Evolutionary conservation across 2,888 invertebrate genomes (phyloP).

Genomic region (Doris montereyensis): DNA sequence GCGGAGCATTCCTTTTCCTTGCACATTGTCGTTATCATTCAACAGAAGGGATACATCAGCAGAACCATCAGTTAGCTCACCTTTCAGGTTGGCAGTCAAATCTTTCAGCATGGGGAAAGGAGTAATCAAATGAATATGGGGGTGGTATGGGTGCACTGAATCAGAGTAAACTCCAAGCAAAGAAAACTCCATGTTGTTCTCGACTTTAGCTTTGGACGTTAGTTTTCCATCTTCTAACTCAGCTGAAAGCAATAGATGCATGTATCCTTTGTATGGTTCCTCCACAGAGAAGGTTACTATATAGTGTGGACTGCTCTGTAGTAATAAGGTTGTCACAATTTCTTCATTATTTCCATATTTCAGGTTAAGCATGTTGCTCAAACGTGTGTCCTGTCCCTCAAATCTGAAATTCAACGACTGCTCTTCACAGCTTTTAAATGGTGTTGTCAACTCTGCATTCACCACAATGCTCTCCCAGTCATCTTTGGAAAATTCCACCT

Average conservation of each 20-base stretch:
- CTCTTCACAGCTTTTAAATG: slow-evolving; percentile 30
- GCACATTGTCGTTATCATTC: too few relatives aligned
- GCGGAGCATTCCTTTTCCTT: too few relatives aligned
- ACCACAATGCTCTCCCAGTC: slow-evolving; percentile 38
- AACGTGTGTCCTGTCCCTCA: slow-evolving; percentile 28
- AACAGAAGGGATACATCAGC: too few relatives aligned
- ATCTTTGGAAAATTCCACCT: slow-evolving; percentile 38
- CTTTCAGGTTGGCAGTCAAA: too few relatives aligned
- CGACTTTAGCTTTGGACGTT: neutral
- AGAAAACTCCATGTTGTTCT: slow-evolving; percentile 20
- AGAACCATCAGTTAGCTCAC: too few relatives aligned
- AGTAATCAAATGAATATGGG: too few relatives aligned
- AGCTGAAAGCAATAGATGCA: too few relatives aligned
- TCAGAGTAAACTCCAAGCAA: neutral
- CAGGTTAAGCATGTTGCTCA: slow-evolving; percentile 37
- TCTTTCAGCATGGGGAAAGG: too few relatives aligned
- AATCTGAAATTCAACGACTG: slow-evolving; percentile 43
- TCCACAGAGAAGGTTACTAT: slow-evolving; percentile 44
- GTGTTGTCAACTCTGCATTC: slow-evolving; percentile 41
- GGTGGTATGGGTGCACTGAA: too few relatives aligned
- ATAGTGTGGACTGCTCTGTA: neutral
- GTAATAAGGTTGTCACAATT: slow-evolving; percentile 23
- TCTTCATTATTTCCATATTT: slow-evolving; percentile 31
- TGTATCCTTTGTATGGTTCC: too few relatives aligned
- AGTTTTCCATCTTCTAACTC: too few relatives aligned